phyloP scores from a whole-genome alignment of 1,140 invertebrate genomes.

The Eriocheir sinensis region DNA sequence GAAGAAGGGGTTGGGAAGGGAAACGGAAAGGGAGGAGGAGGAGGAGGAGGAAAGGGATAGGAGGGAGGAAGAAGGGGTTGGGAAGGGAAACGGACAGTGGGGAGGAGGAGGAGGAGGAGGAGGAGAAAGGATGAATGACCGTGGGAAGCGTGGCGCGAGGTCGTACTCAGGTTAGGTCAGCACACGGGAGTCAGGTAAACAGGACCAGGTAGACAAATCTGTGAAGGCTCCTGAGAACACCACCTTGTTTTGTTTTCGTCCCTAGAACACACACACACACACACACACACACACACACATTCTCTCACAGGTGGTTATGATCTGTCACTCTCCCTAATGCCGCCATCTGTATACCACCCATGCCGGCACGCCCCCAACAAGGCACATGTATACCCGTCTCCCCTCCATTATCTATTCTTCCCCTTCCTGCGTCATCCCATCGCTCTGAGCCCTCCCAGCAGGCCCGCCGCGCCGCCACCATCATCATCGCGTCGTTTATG shows the following conservation, averaged over 20 bases:
- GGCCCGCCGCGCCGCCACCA: neutral
- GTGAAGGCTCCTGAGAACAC: neutral
- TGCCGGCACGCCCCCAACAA: neutral
- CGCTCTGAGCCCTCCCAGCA: neutral
- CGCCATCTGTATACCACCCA: neutral
- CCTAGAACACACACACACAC: neutral
- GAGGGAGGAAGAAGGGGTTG: neutral
- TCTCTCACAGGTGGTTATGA: neutral
- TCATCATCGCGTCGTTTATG: neutral
- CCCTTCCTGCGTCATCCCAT: neutral
- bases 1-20: no score
- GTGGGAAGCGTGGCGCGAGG: neutral
- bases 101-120: neutral
- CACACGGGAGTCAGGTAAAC: no score
- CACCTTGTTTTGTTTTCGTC: no score
- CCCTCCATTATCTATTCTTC: neutral
- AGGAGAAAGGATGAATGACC: neutral
- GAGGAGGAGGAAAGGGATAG: neutral
- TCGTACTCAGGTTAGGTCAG: neutral
- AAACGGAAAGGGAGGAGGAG: no score
- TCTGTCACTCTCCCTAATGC: neutral
- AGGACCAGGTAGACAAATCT: neutral
- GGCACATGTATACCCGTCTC: neutral
- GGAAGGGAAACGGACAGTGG: neutral
- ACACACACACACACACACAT: neutral